These are phyloP conservation scores for Melanotaenia pygmaea DNA, from an alignment of 2,797 vertebrate genomes.

Conservation along the genomic window DNA sequence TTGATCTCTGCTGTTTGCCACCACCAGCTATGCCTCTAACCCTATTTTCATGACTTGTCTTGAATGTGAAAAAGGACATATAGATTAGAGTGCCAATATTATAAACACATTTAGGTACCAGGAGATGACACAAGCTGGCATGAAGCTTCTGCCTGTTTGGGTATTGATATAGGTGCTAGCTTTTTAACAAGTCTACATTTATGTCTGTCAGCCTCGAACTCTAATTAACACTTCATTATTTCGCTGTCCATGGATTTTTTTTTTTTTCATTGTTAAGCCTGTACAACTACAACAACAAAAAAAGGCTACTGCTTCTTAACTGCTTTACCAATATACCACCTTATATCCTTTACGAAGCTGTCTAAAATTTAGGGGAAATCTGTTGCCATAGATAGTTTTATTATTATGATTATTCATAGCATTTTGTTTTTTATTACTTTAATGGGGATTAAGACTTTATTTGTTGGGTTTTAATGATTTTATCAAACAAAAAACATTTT, in stretches of 20 bases:
- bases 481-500: too few relatives aligned
- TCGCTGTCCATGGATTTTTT: slow-evolving; percentile 15
- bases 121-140: slow-evolving; percentile 32
- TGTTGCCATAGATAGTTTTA: too few relatives aligned
- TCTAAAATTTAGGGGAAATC: too few relatives aligned
- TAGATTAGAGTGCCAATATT: slow-evolving; percentile 41
- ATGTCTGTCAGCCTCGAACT: slow-evolving; percentile 25
- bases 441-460: too few relatives aligned
- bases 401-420: too few relatives aligned
- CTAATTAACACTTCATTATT: slow-evolving; percentile 26
- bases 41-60: slow-evolving; percentile 31
- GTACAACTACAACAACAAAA: too few relatives aligned
- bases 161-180: slow-evolving; percentile 20
- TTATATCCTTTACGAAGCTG: too few relatives aligned
- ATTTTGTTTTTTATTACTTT: too few relatives aligned
- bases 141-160: slow-evolving; percentile 25
- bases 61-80: slow-evolving; percentile 40
- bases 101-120: slow-evolving; percentile 46
- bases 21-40: slow-evolving; percentile 16
- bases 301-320: too few relatives aligned
- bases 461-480: too few relatives aligned
- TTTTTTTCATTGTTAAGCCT: too few relatives aligned
- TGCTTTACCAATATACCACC: too few relatives aligned
- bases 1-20: slow-evolving; percentile 41
- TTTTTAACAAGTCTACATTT: slow-evolving; percentile 38